A percentile compares a stretch with the other conserved stretches of the same genome.
Evolutionary conservation across 2,113 vertebrate species (phyloP).

Genomic region (Rhipidura dahli): DNA sequence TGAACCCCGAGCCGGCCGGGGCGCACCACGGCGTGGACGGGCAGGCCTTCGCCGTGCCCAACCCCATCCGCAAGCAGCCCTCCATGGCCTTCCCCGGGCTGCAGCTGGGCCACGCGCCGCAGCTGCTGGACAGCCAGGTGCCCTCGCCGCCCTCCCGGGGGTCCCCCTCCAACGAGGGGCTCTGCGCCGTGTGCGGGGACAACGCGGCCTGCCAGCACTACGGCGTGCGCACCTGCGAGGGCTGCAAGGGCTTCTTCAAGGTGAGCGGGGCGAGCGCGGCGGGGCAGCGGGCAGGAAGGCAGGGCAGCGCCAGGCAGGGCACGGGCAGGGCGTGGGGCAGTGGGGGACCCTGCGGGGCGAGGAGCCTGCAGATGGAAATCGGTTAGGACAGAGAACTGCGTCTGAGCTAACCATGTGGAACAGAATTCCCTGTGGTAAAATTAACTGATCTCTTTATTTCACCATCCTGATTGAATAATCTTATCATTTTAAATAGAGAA

Average conservation of each 20-base stretch:
- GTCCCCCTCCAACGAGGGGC: conserved; percentile 96
- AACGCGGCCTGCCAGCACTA: conserved; percentile 98
- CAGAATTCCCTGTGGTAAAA: conserved; percentile 85
- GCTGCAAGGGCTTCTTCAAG: conserved; percentile 98
- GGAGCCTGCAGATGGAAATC: conserved; percentile 77
- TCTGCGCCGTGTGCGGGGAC: conserved; percentile 97
- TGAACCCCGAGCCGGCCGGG: conserved; percentile 86
- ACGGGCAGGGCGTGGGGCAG: background rate
- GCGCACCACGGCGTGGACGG: conserved; percentile 87
- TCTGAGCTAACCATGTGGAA: conserved; percentile 82
- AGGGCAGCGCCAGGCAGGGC: background rate
- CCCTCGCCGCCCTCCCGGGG: conserved; percentile 94
- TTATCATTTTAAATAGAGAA: conserved; percentile 81
- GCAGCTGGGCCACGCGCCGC: conserved; percentile 91
- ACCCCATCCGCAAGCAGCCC: conserved; percentile 89
- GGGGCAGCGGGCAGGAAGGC: background rate
- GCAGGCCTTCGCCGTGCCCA: conserved; percentile 91
- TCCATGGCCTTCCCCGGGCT: conserved; percentile 93
- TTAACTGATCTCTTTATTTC: conserved; percentile 88
- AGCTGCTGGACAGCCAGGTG: conserved; percentile 93
- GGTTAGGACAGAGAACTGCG: conserved; percentile 80
- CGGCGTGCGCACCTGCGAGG: conserved; percentile 94
- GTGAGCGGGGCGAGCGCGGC: conserved; percentile 43
- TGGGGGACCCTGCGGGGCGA: conserved; percentile 42
- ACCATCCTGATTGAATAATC: conserved; percentile 86